Evolutionary conservation across 2,888 invertebrate genomes (phyloP).

Genomic region (Pseudococcus jackbeardsleyi): DNA sequence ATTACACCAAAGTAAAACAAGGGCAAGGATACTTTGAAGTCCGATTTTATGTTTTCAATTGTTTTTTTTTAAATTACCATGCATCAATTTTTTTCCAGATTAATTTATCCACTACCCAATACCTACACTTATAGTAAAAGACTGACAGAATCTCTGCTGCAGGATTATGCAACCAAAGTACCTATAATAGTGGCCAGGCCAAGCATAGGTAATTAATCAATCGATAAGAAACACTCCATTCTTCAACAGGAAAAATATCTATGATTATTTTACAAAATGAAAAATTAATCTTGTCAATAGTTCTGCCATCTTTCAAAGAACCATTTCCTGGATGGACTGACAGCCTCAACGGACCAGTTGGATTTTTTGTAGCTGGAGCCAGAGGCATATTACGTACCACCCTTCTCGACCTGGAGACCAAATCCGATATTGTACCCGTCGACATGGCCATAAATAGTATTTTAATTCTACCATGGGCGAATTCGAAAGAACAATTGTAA

Average conservation of each 20-base stretch:
- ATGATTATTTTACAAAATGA: no score
- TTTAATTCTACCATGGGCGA: constrained; percentile 80
- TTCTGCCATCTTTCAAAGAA: constrained; percentile 78
- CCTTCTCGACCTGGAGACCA: constrained; percentile 77
- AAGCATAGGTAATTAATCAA: constrained; percentile 88
- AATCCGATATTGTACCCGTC: constrained; percentile 84
- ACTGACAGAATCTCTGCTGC: constrained; percentile 86
- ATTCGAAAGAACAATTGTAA: constrained; percentile 67
- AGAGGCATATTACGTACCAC: constrained; percentile 91
- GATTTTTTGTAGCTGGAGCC: constrained; percentile 84
- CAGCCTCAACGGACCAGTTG: constrained; percentile 90
- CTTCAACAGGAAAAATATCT: no score
- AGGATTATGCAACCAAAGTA: constrained; percentile 81
- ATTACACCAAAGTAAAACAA: neutral
- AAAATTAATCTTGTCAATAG: neutral
- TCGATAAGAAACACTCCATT: neutral
- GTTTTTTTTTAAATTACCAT: no score
- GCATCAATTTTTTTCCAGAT: constrained; percentile 67
- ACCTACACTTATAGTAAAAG: constrained; percentile 97
- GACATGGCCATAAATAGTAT: constrained; percentile 86
- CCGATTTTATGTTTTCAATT: no score
- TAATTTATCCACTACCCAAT: constrained; percentile 86
- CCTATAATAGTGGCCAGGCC: constrained; percentile 90
- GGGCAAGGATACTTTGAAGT: no score
- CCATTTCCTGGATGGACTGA: constrained; percentile 92